Evolutionary conservation across 1,140 invertebrate species (phyloP).

Genomic region (Cheumatopsyche charites): DNA sequence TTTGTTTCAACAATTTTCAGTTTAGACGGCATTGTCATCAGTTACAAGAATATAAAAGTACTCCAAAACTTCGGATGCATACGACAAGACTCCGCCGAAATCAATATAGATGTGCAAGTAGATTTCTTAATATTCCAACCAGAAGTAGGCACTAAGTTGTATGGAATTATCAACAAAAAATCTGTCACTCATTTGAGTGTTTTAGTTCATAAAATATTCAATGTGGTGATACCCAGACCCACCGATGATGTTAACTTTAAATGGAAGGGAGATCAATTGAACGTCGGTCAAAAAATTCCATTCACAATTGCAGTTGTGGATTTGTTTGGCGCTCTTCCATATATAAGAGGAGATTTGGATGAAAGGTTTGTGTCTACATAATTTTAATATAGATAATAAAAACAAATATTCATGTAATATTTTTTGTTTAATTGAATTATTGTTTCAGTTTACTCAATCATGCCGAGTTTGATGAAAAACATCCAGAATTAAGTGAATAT

Average conservation of each 20-base stretch:
- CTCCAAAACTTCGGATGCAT: slow-evolving; percentile 61
- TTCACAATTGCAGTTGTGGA: slow-evolving; percentile 64
- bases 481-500: neutral
- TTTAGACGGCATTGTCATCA: slow-evolving; percentile 66
- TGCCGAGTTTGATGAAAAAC: slow-evolving; percentile 26
- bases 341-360: slow-evolving; percentile 63
- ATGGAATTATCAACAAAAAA: slow-evolving; percentile 68
- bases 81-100: slow-evolving; percentile 63
- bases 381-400: neutral
- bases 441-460: slow-evolving; percentile 30
- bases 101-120: slow-evolving; percentile 67
- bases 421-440: neutral
- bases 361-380: slow-evolving; percentile 54
- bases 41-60: slow-evolving; percentile 68
- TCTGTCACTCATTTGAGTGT: slow-evolving; percentile 66
- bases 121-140: slow-evolving; percentile 70
- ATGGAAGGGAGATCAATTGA: slow-evolving; percentile 64
- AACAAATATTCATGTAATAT: neutral
- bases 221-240: slow-evolving; percentile 67
- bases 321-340: slow-evolving; percentile 63
- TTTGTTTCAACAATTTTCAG: no score
- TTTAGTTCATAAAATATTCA: slow-evolving; percentile 69
- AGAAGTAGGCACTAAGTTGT: slow-evolving; percentile 56
- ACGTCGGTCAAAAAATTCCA: slow-evolving; percentile 64
- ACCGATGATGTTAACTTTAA: slow-evolving; percentile 58